Conservation (phyloP, 2,888 invertebrate species). For the Octonoba sinensis region DNA sequence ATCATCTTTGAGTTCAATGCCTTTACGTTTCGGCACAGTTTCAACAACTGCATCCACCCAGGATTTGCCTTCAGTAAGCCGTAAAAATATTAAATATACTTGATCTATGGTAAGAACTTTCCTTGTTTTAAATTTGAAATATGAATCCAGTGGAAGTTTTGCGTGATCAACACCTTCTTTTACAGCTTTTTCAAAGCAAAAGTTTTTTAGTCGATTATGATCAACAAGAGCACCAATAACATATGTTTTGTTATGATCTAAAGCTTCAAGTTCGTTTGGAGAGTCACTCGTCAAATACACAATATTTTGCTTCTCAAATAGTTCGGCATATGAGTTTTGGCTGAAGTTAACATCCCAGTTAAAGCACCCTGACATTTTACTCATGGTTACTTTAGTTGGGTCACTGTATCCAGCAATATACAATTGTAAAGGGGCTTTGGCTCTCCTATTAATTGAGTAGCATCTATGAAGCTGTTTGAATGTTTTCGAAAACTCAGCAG, state of each 20-base stretch:
- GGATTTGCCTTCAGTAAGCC: slow-evolving; percentile 81
- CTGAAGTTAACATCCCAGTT: slow-evolving; percentile 91
- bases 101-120: slow-evolving; percentile 96
- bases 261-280: slow-evolving; percentile 80
- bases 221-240: slow-evolving; percentile 98
- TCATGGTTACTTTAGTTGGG: slow-evolving; percentile 80
- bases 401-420: slow-evolving; percentile 86
- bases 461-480: slow-evolving; percentile 91
- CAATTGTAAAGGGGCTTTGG: slow-evolving; percentile 80
- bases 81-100: slow-evolving; percentile 86
- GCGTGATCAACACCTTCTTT: slow-evolving; percentile 85
- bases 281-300: slow-evolving; percentile 96
- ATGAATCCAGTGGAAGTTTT: slow-evolving; percentile 88
- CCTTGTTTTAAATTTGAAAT: slow-evolving; percentile 90
- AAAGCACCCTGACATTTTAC: slow-evolving; percentile 86
- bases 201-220: slow-evolving; percentile 88
- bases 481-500: slow-evolving; percentile 81
- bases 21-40: slow-evolving; percentile 82
- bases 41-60: slow-evolving; percentile 85
- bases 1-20: slow-evolving; percentile 33
- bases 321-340: slow-evolving; percentile 77
- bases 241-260: slow-evolving; percentile 79
- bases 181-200: slow-evolving; percentile 85
- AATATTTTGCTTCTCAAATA: slow-evolving; percentile 83
- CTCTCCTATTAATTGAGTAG: slow-evolving; percentile 90